Evolutionary conservation across 2,888 invertebrate species (phyloP), one percentile per base, ranked within the genome.

Genomic region (Arrhopalites spinosus): DNA sequence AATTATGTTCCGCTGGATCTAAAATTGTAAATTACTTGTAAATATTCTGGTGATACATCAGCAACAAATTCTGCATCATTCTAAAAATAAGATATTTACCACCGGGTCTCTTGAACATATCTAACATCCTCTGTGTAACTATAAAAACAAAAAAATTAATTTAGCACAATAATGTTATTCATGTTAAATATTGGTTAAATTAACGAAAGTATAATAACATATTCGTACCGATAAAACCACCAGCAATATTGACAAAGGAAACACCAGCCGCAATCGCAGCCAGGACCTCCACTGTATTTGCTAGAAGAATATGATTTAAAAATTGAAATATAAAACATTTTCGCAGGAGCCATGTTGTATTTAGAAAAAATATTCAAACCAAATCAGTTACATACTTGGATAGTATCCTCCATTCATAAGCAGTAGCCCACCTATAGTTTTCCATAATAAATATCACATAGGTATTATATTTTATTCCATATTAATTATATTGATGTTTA

Each of bases 81-180:
- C 36, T 36, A 36, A 36, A 36, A 7, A 36, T 36, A 36, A 7
- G 36, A 36, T 7, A 36, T 11, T 7, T 36, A 36, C 36, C 36
- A 77, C 88, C 89, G n/a, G 91, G 90, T 47, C 75, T 64, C n/a
- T 73, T 74, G 70, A 76, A 75, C 74, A 77, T 75, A 50, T 78
- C 75, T 17, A 77, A 29, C 63, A 72, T 70, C 79, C 95, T 88
- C 86, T 94, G 92, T 0, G 95, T 95, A 77, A 95, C 94, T 64
- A 93, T 86, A 86, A 95, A 95, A 73, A 95, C 95, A 81, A 95
- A 95, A 83, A 93, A 94, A 70, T 95, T 93, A 87, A 95, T 95
- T 47, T 47, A 17, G n/a, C 13, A 1, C 30, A 43, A 64, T n/a
- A 61, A 36, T 76, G 92, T 87, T 95, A 95, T 36, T 64, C 29